These are phyloP conservation scores for Axis porcinus DNA, from an alignment of 2,113 vertebrate species.

Conservation along the genomic window DNA sequence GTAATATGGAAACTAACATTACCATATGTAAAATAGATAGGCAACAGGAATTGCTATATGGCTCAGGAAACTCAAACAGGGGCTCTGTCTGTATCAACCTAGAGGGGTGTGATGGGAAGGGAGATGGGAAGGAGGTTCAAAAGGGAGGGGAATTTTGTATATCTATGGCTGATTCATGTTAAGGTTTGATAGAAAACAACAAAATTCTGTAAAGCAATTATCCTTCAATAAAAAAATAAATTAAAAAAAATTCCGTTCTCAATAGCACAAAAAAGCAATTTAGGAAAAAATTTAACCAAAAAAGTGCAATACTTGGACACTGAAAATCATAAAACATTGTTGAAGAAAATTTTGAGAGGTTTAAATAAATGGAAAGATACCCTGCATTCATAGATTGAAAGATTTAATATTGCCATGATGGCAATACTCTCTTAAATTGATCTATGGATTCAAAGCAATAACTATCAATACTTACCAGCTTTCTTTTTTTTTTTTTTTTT, in stretches of 20 bases:
- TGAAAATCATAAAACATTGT: background rate
- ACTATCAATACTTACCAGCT: background rate
- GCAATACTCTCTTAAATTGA: background rate
- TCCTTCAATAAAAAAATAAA: background rate
- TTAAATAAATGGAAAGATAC: slow-evolving; percentile 10
- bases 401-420: background rate
- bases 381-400: background rate
- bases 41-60: no score
- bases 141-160: no score
- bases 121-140: no score
- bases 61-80: no score
- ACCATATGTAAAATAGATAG: no score
- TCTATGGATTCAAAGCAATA: background rate
- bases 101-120: no score
- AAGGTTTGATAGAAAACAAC: background rate
- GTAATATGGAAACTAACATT: no score
- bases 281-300: background rate
- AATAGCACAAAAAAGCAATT: background rate
- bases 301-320: background rate
- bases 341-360: background rate
- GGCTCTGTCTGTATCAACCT: no score
- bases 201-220: background rate
- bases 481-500: background rate
- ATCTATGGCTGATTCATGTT: background rate
- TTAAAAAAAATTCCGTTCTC: background rate